Evolutionary conservation across 2,113 vertebrate genomes (phyloP).

Genomic region (Oncorhynchus keta): DNA sequence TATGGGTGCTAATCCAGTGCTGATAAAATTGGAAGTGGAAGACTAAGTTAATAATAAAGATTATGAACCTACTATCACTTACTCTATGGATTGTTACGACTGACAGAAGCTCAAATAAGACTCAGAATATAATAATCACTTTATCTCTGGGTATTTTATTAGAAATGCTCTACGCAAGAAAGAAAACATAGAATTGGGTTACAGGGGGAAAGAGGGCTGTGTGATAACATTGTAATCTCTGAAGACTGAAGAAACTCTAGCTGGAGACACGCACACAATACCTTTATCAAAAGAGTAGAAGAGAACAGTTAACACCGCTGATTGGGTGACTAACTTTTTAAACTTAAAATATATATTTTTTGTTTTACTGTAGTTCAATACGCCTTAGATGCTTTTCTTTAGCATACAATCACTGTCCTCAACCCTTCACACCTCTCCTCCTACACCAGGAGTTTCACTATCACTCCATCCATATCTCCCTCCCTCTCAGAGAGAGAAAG

Average conservation of each 20-base stretch:
- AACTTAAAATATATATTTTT: neutral
- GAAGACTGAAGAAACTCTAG: conserved; percentile 17
- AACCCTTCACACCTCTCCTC: neutral
- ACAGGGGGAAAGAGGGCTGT: neutral
- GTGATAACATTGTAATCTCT: conserved; percentile 21
- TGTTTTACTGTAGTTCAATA: conserved; percentile 26
- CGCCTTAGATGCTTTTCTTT: neutral
- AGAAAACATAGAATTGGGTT: neutral
- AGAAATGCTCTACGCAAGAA: conserved; percentile 20
- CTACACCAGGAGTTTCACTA: neutral
- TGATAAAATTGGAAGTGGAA: neutral
- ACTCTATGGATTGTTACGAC: neutral
- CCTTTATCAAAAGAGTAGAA: neutral
- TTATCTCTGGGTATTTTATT: conserved; percentile 21
- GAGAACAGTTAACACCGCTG: neutral
- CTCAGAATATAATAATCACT: neutral
- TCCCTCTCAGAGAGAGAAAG: neutral
- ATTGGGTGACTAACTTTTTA: neutral
- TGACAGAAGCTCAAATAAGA: neutral
- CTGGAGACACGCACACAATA: neutral
- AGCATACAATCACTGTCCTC: conserved; percentile 6
- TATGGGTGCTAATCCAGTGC: neutral
- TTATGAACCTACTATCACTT: neutral
- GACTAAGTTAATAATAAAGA: conserved; percentile 22
- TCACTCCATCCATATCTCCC: neutral